These are phyloP conservation scores for Drosophila nigromelanica DNA, from an alignment of 1,140 invertebrate genomes.

Conservation along the genomic window DNA sequence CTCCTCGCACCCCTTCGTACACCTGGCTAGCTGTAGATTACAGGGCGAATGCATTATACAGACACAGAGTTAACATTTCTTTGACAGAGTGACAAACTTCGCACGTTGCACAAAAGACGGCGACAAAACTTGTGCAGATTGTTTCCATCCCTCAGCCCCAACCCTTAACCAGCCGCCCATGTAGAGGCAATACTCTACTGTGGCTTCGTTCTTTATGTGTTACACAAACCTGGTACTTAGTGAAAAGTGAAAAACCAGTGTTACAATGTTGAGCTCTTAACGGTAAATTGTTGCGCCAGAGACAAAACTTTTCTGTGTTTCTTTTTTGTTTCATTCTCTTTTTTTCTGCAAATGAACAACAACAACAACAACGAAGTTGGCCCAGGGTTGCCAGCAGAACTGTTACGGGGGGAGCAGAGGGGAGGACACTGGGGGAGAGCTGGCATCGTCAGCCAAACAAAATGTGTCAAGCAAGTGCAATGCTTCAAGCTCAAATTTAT, in stretches of 20 bases:
- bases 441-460: constrained; percentile 51
- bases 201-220: constrained; percentile 63
- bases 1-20: neutral
- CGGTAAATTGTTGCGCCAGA: constrained; percentile 76
- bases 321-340: neutral
- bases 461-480: constrained; percentile 79
- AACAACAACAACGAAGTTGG: constrained; percentile 55
- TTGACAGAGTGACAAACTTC: constrained; percentile 78
- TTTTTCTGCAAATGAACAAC: constrained; percentile 61
- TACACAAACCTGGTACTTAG: constrained; percentile 76
- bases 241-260: constrained; percentile 81
- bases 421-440: constrained; percentile 2
- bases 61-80: constrained; percentile 59
- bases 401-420: neutral
- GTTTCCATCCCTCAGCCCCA: constrained; percentile 25
- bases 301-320: constrained; percentile 58
- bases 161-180: neutral
- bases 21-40: constrained; percentile 45
- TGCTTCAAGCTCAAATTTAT: constrained; percentile 76
- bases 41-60: constrained; percentile 49
- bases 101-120: constrained; percentile 74
- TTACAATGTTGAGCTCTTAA: constrained; percentile 79
- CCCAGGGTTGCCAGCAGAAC: constrained; percentile 12
- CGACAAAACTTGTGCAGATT: constrained; percentile 69
- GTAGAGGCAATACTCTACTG: neutral